Evolutionary conservation across 2,113 vertebrate species (phyloP), one percentile per base, ranked within the genome.

Genomic region (Hipposideros armiger): DNA sequence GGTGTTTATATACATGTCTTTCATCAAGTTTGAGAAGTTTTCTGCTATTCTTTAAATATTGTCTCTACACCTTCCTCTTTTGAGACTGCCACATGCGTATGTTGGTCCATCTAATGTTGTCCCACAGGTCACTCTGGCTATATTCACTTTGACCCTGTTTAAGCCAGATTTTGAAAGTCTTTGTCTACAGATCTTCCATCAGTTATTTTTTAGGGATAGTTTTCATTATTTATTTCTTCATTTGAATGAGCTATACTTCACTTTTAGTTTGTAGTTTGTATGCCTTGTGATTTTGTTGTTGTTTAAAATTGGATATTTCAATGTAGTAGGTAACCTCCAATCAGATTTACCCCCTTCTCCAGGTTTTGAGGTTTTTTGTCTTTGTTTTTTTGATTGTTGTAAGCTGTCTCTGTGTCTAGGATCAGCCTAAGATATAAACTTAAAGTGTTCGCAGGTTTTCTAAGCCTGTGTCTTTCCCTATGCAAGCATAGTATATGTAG

Each of bases 21-120:
- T 62, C 11, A 50, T 62, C n/a, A 50, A 72, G 47, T 60, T 62
- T 83, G 78, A 32, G 7, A 22, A 52, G 67, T 22, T 73, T 50
- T 30, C 67, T 7, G 32, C 40, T 28, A 62, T 50, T 64, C 24
- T 40, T 64, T 73, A 30, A 64, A 13, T 11, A 52, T 52, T 83
- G 32, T 69, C 28, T 7, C 54, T n/a, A 17, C 13, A n/a, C 40
- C 30, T 74, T 47, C 28, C 13, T 32, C 42, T 60, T 42, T 56
- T 13, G 19, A 14, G 24, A 26, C 32, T 11, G 26, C 7, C 9
- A 9, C 17, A 52, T 22, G 5, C 3, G 0, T 3, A 2, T 42
- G 7, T 19, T 28, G 14, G 28, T 24, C 47, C 5, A 7, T 5
- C 7, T 13, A 3, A 5, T 42, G 9, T 2, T 5, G 0, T 5